Percentiles rank a stretch among this genome's conserved stretches.
Evolutionary conservation across 2,888 invertebrate species (phyloP).

Genomic region (Ypsolopha sequella): DNA sequence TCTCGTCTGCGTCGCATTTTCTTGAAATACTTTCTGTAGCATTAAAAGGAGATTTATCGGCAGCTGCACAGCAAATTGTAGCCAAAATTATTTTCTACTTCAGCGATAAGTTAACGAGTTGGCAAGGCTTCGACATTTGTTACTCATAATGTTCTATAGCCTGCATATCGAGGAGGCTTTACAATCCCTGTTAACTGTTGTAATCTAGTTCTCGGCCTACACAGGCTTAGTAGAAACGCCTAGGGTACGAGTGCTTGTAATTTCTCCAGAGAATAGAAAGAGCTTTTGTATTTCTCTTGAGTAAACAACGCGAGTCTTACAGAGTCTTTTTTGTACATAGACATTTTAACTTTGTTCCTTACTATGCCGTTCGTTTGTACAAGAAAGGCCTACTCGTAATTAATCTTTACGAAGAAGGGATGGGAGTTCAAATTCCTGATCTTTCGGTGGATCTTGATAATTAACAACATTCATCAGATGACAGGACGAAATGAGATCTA

Average conservation of each 20-base stretch:
- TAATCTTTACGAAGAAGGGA: too few relatives aligned
- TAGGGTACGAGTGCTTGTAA: not conserved
- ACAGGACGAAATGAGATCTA: too few relatives aligned
- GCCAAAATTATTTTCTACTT: constrained; percentile 11
- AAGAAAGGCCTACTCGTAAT: too few relatives aligned
- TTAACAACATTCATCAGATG: too few relatives aligned
- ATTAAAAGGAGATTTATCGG: not conserved
- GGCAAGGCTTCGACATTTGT: constrained; percentile 35
- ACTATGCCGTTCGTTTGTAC: too few relatives aligned
- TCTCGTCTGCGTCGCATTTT: not conserved
- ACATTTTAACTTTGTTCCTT: too few relatives aligned
- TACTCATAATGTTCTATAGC: constrained; percentile 17
- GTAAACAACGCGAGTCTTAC: not conserved
- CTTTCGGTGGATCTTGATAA: too few relatives aligned
- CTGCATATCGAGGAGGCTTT: constrained; percentile 26
- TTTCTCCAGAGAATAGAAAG: constrained; percentile 1
- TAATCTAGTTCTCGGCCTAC: constrained; percentile 27
- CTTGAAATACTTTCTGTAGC: not conserved
- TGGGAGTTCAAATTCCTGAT: too few relatives aligned
- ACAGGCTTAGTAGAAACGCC: not conserved
- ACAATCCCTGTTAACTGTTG: constrained; percentile 36
- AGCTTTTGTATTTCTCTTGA: constrained; percentile 1
- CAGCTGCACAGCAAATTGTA: constrained; percentile 7
- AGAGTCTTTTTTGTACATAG: too few relatives aligned
- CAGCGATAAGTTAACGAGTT: constrained; percentile 19